Evolutionary conservation across 2,888 invertebrate species (phyloP).

Genomic region (Unio pictorum): DNA sequence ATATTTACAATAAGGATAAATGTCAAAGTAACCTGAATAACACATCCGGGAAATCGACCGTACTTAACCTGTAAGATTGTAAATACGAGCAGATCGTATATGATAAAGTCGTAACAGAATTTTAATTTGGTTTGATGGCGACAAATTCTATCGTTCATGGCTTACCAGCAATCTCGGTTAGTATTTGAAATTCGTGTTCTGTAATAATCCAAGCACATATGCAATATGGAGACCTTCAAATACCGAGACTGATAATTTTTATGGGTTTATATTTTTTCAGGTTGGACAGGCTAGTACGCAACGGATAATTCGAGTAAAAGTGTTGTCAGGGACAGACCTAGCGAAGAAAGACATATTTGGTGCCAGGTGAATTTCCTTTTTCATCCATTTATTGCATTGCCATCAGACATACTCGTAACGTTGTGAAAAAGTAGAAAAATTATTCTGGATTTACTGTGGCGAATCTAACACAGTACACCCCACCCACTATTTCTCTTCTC

Average conservation of each 20-base stretch:
- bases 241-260: no score
- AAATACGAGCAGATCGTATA: background rate
- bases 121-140: slow-evolving; percentile 27
- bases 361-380: slow-evolving; percentile 82
- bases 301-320: slow-evolving; percentile 58
- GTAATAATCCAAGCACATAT: no score
- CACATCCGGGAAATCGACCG: slow-evolving; percentile 18
- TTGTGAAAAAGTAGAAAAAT: no score
- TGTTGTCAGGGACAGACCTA: slow-evolving; percentile 77
- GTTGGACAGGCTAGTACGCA: slow-evolving; percentile 54
- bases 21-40: slow-evolving; percentile 4
- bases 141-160: slow-evolving; percentile 38
- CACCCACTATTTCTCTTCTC: no score
- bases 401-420: no score
- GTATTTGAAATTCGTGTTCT: background rate
- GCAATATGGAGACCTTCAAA: no score
- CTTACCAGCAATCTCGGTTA: slow-evolving; percentile 46
- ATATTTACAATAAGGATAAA: slow-evolving; percentile 6
- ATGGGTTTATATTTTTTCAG: slow-evolving; percentile 30
- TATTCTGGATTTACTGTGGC: no score
- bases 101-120: slow-evolving; percentile 7
- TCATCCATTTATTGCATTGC: background rate
- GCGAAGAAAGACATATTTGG: slow-evolving; percentile 99
- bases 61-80: background rate
- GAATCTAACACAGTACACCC: no score